phyloP scores from a whole-genome alignment of 1,140 invertebrate genomes.

The Drosophila tani region DNA sequence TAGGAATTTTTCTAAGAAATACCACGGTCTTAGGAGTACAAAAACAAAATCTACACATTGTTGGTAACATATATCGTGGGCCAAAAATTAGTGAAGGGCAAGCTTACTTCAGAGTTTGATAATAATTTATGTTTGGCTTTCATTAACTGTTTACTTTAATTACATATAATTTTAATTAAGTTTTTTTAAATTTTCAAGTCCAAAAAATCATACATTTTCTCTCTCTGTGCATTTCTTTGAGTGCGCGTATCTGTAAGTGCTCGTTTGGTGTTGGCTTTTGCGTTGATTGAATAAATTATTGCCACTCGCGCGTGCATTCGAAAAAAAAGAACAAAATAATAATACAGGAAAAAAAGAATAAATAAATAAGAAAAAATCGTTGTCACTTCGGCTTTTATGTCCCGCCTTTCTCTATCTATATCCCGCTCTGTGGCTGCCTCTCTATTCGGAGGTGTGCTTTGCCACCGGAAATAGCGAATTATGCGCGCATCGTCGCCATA shows the following conservation, averaged over 20 bases:
- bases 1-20: no score
- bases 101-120: no score
- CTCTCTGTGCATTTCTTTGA: background rate
- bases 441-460: slow-evolving; percentile 22
- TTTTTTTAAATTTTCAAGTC: no score
- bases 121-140: background rate
- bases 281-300: slow-evolving; percentile 83
- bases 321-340: slow-evolving; percentile 37
- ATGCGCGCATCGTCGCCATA: slow-evolving; percentile 66
- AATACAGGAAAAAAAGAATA: slow-evolving; percentile 20
- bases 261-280: slow-evolving; percentile 54
- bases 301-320: slow-evolving; percentile 73
- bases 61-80: background rate
- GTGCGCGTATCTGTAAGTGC: slow-evolving; percentile 38
- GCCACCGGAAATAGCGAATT: slow-evolving; percentile 75
- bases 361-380: slow-evolving; percentile 45
- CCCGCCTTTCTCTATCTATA: slow-evolving; percentile 11
- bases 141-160: no score
- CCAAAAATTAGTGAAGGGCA: no score
- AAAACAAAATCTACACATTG: background rate
- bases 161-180: no score
- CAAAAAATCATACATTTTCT: background rate
- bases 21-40: background rate
- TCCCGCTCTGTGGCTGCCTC: slow-evolving; percentile 7
- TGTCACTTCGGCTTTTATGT: slow-evolving; percentile 23